Conservation (phyloP, 2,888 invertebrate species). For the Trichopria drosophilae region DNA sequence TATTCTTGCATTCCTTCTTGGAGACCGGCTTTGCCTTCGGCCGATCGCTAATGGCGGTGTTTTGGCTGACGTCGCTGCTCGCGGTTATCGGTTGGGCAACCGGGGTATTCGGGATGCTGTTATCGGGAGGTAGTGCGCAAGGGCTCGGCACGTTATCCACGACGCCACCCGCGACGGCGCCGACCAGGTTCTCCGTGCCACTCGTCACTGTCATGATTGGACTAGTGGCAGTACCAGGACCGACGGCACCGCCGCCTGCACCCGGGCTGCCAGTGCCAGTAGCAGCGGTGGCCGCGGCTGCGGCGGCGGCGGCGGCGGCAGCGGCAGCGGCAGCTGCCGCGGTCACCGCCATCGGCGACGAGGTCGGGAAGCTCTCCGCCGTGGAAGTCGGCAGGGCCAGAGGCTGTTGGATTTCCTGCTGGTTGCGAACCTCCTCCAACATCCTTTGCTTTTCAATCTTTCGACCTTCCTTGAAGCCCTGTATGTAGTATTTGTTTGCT, state of each 20-base stretch:
- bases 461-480: constrained; percentile 20
- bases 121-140: constrained; percentile 57
- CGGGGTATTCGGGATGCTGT: constrained; percentile 34
- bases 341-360: constrained; percentile 23
- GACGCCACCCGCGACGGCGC: constrained; percentile 58
- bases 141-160: constrained; percentile 61
- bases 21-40: constrained; percentile 81
- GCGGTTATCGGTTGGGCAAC: constrained; percentile 59
- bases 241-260: constrained; percentile 59
- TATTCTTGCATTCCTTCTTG: constrained; percentile 78
- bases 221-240: too few species aligned
- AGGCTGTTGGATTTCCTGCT: constrained; percentile 39
- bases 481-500: constrained; percentile 42
- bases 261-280: constrained; percentile 61
- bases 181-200: constrained; percentile 45
- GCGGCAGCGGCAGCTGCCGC: too few species aligned
- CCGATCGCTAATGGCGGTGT: constrained; percentile 79
- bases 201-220: too few species aligned
- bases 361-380: constrained; percentile 42
- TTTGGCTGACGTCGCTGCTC: constrained; percentile 66
- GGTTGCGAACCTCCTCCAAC: constrained; percentile 23
- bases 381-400: constrained; percentile 41
- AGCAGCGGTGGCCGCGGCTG: constrained; percentile 61
- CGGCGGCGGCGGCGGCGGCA: constrained; percentile 54
- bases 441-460: constrained; percentile 25